Evolutionary conservation across 2,113 vertebrate genomes (phyloP).

Genomic region (Empidonax alnorum): DNA sequence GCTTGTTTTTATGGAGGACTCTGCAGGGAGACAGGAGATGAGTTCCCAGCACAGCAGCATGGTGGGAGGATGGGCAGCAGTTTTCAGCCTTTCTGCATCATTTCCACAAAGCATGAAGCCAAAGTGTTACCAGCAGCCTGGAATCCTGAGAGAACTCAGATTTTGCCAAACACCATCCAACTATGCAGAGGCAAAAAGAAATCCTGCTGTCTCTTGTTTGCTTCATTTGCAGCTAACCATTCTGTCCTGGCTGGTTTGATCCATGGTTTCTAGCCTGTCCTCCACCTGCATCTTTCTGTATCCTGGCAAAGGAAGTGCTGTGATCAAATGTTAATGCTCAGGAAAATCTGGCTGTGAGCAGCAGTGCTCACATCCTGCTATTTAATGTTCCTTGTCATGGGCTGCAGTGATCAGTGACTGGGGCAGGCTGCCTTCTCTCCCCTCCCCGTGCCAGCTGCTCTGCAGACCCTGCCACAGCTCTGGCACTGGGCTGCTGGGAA

Average conservation of each 20-base stretch:
- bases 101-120: neutral
- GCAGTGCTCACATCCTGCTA: neutral
- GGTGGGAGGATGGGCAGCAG: neutral
- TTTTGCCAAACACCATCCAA: neutral
- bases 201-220: neutral
- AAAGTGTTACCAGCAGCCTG: neutral
- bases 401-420: neutral
- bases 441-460: fast-evolving
- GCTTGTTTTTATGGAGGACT: neutral
- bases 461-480: neutral
- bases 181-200: neutral
- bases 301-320: neutral
- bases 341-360: neutral
- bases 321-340: neutral
- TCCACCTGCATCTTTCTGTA: neutral
- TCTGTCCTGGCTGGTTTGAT: neutral
- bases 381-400: neutral
- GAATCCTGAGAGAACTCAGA: neutral
- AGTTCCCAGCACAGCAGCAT: neutral
- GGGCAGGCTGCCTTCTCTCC: neutral
- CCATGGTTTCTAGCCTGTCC: neutral
- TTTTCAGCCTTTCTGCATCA: neutral
- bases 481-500: neutral
- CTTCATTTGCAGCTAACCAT: neutral
- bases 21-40: neutral